Base-by-base conservation (phyloP, 2,888 invertebrate species). In the Ceriagrion tenellum region DNA sequence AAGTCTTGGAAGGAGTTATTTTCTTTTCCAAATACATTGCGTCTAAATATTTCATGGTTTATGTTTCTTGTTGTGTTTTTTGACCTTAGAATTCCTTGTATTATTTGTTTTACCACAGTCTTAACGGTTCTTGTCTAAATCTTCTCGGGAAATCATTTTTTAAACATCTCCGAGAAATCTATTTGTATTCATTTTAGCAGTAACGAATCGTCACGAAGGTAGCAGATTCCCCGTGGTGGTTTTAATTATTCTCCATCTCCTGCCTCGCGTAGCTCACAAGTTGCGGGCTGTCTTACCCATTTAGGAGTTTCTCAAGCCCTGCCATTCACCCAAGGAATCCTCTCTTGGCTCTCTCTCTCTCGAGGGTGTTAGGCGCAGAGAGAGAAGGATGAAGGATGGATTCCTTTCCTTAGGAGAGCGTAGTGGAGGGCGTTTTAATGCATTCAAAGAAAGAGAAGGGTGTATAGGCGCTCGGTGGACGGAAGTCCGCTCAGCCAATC, bases 401-500 rank as follows among this genome's bases (percentile, higher is more conserved):
- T 81, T 0, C 30, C 81, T 81, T 35, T 35, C n/a, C 35, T 81
- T n/a, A n/a, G 35, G 35, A 35, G 35, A 35, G 69, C 3, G 8
- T 47, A 47, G 47, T 47, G 47, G 47, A 47, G 59, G 20, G 69
- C 26, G 69, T 69, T 35, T 81, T 81, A 81, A 81, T 81, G 81
- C 81, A 81, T 81, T 81, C 81, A 35, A 16, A 26, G n/a, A 23
- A 47, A 47, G 69, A 69, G 26, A 81, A 0, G 4, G n/a, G 81
- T 1, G 26, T 23, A n/a, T 81, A 35, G 81, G 13, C n/a, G n/a
- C 35, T 35, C 26, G 18, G 81, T 13, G 81, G 81, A 81, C 30
- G 81, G 81, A 81, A 35, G 81, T 81, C 81, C 81, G 35, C 26
- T 81, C 81, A 81, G 35, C 81, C 81, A 81, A 81, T 81, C 18